A percentile compares a stretch with the other conserved stretches of the same genome.
Conservation (phyloP, 53 echinoderm and acorn worm species). For the Temnopleurus reevesii region DNA sequence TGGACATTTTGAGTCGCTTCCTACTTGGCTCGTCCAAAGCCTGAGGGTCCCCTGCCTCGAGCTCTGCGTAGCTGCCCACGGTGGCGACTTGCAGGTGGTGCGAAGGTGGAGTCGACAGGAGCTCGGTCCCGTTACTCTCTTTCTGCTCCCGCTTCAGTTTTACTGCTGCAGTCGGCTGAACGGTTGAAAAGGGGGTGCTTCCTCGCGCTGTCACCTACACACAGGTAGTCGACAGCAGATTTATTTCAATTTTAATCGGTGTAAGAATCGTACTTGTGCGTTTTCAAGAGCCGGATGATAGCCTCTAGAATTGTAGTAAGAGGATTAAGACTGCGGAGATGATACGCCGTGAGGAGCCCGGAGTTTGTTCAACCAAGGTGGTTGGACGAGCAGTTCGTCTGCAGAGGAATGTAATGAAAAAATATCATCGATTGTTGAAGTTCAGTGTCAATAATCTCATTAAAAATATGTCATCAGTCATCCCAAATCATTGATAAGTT, state of each 20-base stretch:
- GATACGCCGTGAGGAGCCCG: neutral
- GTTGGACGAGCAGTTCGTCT: slow-evolving; percentile 37
- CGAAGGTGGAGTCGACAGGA: slow-evolving; percentile 23
- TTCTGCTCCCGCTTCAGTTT: slow-evolving; percentile 59
- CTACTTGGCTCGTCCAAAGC: slow-evolving; percentile 76
- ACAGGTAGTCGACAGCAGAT: slow-evolving; percentile 36
- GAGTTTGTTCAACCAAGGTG: slow-evolving; percentile 17
- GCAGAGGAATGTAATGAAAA: slow-evolving; percentile 47
- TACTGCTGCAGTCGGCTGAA: slow-evolving; percentile 56
- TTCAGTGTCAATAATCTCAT: neutral
- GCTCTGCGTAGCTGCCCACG: slow-evolving; percentile 82
- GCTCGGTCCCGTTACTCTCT: neutral
- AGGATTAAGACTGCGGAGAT: slow-evolving; percentile 24
- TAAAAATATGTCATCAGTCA: neutral
- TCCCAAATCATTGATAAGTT: neutral
- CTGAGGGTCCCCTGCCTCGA: slow-evolving; percentile 61
- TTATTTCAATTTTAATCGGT: neutral
- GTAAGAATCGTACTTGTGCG: neutral
- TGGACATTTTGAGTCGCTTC: slow-evolving; percentile 78
- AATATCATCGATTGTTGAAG: slow-evolving; percentile 17
- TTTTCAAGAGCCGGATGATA: slow-evolving; percentile 5
- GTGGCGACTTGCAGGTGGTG: slow-evolving; percentile 50
- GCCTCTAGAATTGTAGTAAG: neutral
- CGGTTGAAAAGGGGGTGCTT: slow-evolving; percentile 27
- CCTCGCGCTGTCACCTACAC: slow-evolving; percentile 38